Base-by-base conservation (phyloP, 2,113 vertebrate species). In the Gopherus flavomarginatus region DNA sequence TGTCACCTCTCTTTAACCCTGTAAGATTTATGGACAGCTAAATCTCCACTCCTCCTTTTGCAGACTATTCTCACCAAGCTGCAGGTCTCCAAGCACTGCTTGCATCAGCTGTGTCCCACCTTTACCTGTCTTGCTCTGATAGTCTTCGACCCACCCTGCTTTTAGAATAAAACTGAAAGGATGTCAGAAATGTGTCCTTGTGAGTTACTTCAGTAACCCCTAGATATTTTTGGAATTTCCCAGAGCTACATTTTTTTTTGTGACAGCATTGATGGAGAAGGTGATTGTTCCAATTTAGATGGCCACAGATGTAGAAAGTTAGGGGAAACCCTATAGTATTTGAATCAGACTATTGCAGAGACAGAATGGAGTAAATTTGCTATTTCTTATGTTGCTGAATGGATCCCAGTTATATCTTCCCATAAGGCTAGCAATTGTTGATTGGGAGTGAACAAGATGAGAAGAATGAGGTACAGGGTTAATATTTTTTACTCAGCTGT, bases 1-100 rank as follows among this genome's bases (percentile, higher is more conserved):
- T 95, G 90, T 92, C 95, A 97, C 16, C 52, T 93, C 87, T 93
- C 89, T 92, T 62, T 35, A 91, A 69, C 89, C 89, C 83, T 87
- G 44, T 42, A 59, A 81, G 87, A 96, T 97, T 95, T 97, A 95
- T 85, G 62, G 50, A 14, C 69, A 79, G 82, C 35, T 93, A 92
- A 88, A 95, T 97, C 83, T 91, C 86, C 85, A 12, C 35, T 96
- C 8, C 11, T 92, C 56, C 31, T 86, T 87, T 80, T 50, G 22
- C n/a, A 88, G 52, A 47, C 42, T 31, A 16, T 87, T 19, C 47
- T 90, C 85, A 86, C 72, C 26, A 88, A 93, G 75, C 21, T 57
- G 27, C 49, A 75, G 5, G 5, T 88, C 62, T 57, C 77, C 49
- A 65, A 11, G 1, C 16, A 81, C 27, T 57, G 56, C 3, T 0